phyloP scores from a whole-genome alignment of 2,113 vertebrate genomes.

The Opisthocomus hoazin region DNA sequence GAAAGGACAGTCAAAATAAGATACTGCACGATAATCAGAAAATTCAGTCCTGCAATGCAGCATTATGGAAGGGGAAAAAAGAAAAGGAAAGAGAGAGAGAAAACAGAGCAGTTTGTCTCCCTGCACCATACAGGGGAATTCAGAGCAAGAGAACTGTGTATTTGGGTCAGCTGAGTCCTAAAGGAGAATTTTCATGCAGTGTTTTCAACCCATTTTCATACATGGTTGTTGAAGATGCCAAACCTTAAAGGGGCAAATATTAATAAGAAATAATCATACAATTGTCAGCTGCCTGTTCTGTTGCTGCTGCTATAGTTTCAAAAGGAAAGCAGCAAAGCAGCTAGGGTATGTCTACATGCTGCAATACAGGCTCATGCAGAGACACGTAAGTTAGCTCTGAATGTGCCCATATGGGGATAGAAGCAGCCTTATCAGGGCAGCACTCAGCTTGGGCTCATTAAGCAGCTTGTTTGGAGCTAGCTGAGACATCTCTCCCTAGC shows the following conservation, averaged over 20 bases:
- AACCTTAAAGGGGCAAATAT: conserved; percentile 15
- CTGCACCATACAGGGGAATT: conserved; percentile 17
- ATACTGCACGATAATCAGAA: conserved; percentile 48
- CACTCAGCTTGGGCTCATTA: conserved; percentile 19
- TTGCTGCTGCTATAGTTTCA: not conserved
- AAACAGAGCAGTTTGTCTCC: conserved; percentile 24
- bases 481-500: conserved; percentile 2
- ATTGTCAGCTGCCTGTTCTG: not conserved
- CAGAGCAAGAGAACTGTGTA: conserved; percentile 50
- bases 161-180: conserved; percentile 66
- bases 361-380: not conserved
- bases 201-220: conserved; percentile 47
- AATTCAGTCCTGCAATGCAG: conserved; percentile 61
- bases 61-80: not conserved
- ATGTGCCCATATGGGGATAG: not conserved
- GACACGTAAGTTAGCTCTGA: not conserved
- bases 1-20: conserved; percentile 24
- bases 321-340: not conserved
- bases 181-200: conserved; percentile 51
- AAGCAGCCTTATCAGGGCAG: not conserved
- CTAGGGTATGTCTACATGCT: not conserved
- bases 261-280: not conserved
- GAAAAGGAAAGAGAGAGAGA: not conserved
- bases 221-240: not conserved
- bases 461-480: not conserved